A percentile compares a stretch with the other conserved stretches of the same genome.
phyloP scores from a whole-genome alignment of 1,140 invertebrate species.

The Psilanteris sp. region DNA sequence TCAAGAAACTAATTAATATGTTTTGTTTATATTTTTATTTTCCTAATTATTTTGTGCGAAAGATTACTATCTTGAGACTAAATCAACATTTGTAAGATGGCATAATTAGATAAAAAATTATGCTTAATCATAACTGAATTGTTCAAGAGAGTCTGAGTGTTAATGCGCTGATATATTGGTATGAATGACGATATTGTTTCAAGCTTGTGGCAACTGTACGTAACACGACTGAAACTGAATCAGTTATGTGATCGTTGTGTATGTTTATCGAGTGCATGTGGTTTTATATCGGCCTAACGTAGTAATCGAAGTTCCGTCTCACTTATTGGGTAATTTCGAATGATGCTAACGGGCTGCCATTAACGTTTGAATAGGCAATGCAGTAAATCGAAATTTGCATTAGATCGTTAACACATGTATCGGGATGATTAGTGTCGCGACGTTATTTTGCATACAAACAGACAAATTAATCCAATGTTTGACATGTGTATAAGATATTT shows the following conservation, averaged over 20 bases:
- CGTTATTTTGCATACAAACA: constrained; percentile 36
- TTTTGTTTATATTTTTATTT: too few species aligned
- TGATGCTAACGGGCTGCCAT: constrained; percentile 43
- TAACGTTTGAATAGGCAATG: constrained; percentile 44
- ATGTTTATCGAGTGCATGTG: constrained; percentile 54
- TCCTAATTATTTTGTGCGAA: too few species aligned
- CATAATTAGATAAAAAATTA: too few species aligned
- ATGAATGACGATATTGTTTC: constrained; percentile 47
- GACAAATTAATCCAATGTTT: constrained; percentile 19
- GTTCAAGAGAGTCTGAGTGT: constrained; percentile 17
- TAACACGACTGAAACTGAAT: constrained; percentile 37
- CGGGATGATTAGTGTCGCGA: constrained; percentile 32
- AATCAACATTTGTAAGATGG: too few species aligned
- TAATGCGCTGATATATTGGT: constrained; percentile 21
- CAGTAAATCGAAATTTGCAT: constrained; percentile 43
- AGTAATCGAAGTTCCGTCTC: constrained; percentile 49
- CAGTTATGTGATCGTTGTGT: constrained; percentile 44
- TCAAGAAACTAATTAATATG: too few species aligned
- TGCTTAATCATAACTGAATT: constrained; percentile 18
- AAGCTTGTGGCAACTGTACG: constrained; percentile 46
- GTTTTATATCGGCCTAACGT: constrained; percentile 57
- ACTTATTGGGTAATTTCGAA: constrained; percentile 36
- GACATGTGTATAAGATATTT: too few species aligned
- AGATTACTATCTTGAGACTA: too few species aligned
- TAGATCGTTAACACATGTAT: constrained; percentile 47